Evolutionary conservation across 2,888 invertebrate species (phyloP).

Genomic region (Polydrusus tereticollis): DNA sequence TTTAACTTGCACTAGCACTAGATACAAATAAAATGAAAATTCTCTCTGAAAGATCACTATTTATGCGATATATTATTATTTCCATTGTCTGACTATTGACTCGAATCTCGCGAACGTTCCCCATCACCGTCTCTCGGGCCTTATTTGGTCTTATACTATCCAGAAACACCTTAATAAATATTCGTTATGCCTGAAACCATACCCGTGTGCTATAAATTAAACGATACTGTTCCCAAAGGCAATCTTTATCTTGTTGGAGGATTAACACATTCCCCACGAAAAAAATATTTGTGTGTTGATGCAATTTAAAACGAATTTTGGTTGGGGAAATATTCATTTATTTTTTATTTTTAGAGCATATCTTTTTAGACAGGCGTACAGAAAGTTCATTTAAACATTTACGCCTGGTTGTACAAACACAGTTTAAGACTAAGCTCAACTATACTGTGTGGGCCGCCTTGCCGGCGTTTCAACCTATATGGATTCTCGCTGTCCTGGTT

Average conservation of each 20-base stretch:
- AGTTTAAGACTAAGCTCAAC: too few species aligned
- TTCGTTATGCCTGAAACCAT: conserved; percentile 44
- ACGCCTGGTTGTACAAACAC: too few species aligned
- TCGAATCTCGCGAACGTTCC: conserved; percentile 6
- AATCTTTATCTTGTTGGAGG: conserved; percentile 42
- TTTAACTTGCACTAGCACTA: too few species aligned
- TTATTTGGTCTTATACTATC: conserved; percentile 42
- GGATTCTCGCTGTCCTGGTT: too few species aligned
- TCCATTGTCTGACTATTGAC: conserved; percentile 9
- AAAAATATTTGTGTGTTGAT: conserved; percentile 18
- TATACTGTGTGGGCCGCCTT: too few species aligned
- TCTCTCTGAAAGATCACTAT: not conserved
- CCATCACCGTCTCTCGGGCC: conserved; percentile 31
- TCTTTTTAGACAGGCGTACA: too few species aligned
- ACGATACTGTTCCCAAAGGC: conserved; percentile 34
- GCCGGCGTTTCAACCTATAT: too few species aligned
- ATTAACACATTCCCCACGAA: conserved; percentile 39
- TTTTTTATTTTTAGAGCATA: too few species aligned
- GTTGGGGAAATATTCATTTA: too few species aligned
- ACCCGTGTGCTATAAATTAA: conserved; percentile 37
- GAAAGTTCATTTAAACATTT: too few species aligned
- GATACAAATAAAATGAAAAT: too few species aligned
- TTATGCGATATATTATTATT: conserved; percentile 4
- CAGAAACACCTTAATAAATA: conserved; percentile 47
- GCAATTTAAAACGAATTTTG: not conserved